Evolutionary conservation across 2,797 vertebrate species (phyloP), one percentile per base, ranked within the genome.

Genomic region (Eupleurogrammus muticus): DNA sequence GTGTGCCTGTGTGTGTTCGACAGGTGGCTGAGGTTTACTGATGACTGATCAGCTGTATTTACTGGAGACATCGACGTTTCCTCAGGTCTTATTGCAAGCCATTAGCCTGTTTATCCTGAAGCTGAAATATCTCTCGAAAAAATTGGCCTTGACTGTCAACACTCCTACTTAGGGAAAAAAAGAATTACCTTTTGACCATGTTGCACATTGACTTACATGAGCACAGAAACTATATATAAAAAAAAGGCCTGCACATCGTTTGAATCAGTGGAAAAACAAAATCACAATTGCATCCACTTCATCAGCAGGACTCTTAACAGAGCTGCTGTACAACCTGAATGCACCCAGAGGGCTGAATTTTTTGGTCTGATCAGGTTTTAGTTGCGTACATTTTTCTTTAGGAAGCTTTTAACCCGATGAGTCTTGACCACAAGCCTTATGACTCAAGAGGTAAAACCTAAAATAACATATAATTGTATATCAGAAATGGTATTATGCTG

Each of bases 21-120:
- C 40, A 50, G 54, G 70, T 65, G 34, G 53, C 17, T 23, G 50
- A 34, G 34, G 12, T 34, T 63, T n/a, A 66, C 23, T 78, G 35
- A 44, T 52, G 16, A 9, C 13, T n/a, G 8, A 52, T 35, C 36
- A 11, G 17, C 16, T 36, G 48, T 17, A 32, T 54, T n/a, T 32
- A 2, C 16, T 16, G 21, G 11, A 28, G 19, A 52, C 24, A 5
- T 46, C 1, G 10, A 16, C 23, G 35, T 32, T 54, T 5, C 17
- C 59, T 17, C 3, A 2, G 9, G 19, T 35, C 9, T 34, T 47
- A 6, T 21, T 20, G 36, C 36, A 44, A 10, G 1, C 14, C 12
- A 47, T 40, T 0, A 36, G 40, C 20, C 17, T 24, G 24, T 42
- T 57, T 10, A 24, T 57, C 20, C n/a, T 28, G 8, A 49, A 62